Base-by-base conservation (phyloP, 2,113 vertebrate genomes). In the Pteruthius melanotis region DNA sequence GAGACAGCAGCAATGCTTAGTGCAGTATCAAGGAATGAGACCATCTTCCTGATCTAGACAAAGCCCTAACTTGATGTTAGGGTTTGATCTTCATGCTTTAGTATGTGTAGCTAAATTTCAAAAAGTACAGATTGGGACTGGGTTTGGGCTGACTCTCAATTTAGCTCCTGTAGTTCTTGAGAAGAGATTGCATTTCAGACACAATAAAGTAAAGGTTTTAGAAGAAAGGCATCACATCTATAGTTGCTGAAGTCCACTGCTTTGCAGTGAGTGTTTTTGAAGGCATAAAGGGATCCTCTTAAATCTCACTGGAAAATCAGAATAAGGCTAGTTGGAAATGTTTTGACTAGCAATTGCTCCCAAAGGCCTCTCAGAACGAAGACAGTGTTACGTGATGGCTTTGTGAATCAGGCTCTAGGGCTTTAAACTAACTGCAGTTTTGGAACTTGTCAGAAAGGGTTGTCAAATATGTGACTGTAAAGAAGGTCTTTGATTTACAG, bases 401-500 rank as follows among this genome's bases (percentile, higher is more conserved):
- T n/a, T 0, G 28, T 93, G 97, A 87, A 68, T 89, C 60, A 87
- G 80, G 77, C 95, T 96, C 54, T 76, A 57, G 86, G 65, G 83
- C 60, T 95, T 92, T 89, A 83, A 92, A 77, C 45, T 93, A 97
- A 94, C 91, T 96, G 94, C 80, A 96, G 18, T 94, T 92, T 95
- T 97, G 97, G 96, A 97, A 95, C 91, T 94, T 95, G 95, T 97
- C 91, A 97, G 86, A 91, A 96, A 93, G 83, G 71, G 90, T 94
- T 97, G 96, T 94, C 68, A 94, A 95, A 93, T 64, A 94, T 86
- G 61, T 90, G 94, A 93, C 93, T 97, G 95, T 95, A 96, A 94
- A 96, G 93, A 96, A 97, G 94, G 86, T 78, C 88, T 94, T 97
- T 97, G 90, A 96, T 95, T 97, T 95, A 95, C 64, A 61, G 31